Percentiles rank a stretch among this genome's conserved stretches.
These are phyloP conservation scores for Trachemys scripta DNA, from an alignment of 2,113 vertebrate genomes.

Conservation along the genomic window DNA sequence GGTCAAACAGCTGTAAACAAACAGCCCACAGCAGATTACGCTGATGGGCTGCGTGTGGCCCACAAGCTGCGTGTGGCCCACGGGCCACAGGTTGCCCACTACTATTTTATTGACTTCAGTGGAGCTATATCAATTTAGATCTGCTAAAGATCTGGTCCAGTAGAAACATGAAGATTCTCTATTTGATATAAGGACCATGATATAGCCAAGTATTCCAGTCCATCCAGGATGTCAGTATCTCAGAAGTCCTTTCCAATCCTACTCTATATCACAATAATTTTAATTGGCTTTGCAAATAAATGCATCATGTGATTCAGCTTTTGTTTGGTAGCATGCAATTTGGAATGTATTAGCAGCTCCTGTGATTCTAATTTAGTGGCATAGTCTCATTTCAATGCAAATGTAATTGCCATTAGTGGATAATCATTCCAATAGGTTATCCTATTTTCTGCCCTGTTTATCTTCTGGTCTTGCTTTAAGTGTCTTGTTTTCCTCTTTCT, in stretches of 20 bases:
- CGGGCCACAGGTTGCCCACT: too few species aligned
- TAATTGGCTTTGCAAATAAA: constrained; percentile 34
- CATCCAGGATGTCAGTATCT: not conserved
- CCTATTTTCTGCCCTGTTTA: constrained; percentile 61
- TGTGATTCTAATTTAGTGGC: constrained; percentile 56
- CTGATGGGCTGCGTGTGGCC: too few species aligned
- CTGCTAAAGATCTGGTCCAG: not conserved
- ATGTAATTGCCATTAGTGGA: constrained; percentile 65
- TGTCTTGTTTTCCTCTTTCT: constrained; percentile 32
- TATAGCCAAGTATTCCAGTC: not conserved
- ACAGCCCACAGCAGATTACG: too few species aligned
- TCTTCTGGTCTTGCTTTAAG: constrained; percentile 42
- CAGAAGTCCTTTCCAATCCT: not conserved
- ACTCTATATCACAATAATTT: not conserved
- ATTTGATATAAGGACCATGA: not conserved
- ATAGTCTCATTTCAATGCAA: constrained; percentile 54
- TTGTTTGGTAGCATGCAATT: not conserved
- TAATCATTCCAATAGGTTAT: constrained; percentile 61
- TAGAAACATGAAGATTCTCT: rapidly evolving
- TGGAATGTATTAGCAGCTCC: constrained; percentile 43
- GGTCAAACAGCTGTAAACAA: too few species aligned
- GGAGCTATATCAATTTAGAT: not conserved
- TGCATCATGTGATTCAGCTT: not conserved
- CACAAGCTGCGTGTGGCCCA: too few species aligned
- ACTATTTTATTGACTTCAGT: not conserved